Evolutionary conservation across 2,797 vertebrate species (phyloP).

Genomic region (Sitta carolinensis): DNA sequence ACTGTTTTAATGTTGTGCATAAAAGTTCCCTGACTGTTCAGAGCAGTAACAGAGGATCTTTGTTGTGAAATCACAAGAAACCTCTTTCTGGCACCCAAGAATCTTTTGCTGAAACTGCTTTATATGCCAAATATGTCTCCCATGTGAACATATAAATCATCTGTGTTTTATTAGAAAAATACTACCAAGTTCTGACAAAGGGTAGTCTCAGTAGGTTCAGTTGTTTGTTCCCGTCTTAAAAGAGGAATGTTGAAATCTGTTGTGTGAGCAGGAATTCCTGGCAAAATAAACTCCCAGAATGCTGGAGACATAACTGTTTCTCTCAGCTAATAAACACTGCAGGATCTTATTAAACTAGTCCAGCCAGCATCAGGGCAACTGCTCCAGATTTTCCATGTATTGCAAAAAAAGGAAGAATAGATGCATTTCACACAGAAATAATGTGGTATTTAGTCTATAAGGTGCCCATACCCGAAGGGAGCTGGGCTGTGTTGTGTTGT

Average conservation of each 20-base stretch:
- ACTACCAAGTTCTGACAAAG: slow-evolving; percentile 51
- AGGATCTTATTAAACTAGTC: neutral
- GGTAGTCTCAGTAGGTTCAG: slow-evolving; percentile 33
- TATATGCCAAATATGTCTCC: slow-evolving; percentile 15
- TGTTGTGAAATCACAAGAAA: slow-evolving; percentile 33
- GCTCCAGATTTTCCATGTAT: neutral
- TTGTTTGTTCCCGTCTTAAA: slow-evolving; percentile 37
- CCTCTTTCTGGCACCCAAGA: slow-evolving; percentile 47
- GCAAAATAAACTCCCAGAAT: slow-evolving; percentile 42
- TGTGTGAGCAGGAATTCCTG: slow-evolving; percentile 30
- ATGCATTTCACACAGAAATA: neutral
- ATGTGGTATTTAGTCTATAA: neutral
- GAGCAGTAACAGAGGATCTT: slow-evolving; percentile 31
- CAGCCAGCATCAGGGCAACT: neutral
- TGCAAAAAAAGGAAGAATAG: neutral
- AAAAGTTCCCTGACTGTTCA: slow-evolving; percentile 9
- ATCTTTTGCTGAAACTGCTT: slow-evolving; percentile 10
- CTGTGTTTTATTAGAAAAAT: slow-evolving; percentile 54
- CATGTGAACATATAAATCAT: slow-evolving; percentile 62
- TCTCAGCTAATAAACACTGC: slow-evolving; percentile 51
- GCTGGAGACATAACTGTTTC: slow-evolving; percentile 33
- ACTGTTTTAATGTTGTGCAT: neutral
- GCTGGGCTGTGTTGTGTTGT: neutral
- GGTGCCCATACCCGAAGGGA: neutral
- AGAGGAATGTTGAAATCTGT: slow-evolving; percentile 56